Percentiles rank a stretch among this genome's conserved stretches.
These are phyloP conservation scores for Darevskia mixta DNA, from an alignment of 2,797 vertebrate genomes.

Conservation along the genomic window DNA sequence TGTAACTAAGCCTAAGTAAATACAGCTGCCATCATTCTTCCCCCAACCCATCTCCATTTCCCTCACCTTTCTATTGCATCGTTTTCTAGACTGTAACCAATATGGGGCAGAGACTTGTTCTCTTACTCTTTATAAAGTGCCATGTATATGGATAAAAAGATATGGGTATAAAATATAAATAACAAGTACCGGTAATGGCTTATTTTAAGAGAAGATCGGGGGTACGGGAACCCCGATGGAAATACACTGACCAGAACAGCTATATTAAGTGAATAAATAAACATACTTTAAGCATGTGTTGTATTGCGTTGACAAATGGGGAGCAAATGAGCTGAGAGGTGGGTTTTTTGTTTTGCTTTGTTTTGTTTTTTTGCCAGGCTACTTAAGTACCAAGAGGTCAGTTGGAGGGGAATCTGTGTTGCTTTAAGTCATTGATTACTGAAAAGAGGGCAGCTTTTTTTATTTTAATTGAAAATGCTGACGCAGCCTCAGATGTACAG, in stretches of 20 bases:
- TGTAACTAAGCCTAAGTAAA: not conserved
- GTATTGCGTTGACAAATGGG: not conserved
- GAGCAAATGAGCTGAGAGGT: not conserved
- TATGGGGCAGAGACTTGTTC: not conserved
- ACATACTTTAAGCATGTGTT: not conserved
- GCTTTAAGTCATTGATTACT: accelerated
- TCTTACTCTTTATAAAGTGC: not conserved
- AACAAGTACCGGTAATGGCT: not conserved
- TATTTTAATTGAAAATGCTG: not conserved
- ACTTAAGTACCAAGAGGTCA: not conserved
- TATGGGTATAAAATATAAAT: not conserved
- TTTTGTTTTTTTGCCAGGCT: too few species aligned
- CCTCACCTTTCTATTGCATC: not conserved
- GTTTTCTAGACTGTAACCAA: not conserved
- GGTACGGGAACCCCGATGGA: not conserved
- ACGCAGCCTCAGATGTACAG: slow-evolving; percentile 51
- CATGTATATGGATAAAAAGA: not conserved
- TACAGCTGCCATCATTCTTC: not conserved
- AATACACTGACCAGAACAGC: accelerated
- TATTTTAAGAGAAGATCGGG: not conserved
- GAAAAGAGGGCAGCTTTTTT: not conserved
- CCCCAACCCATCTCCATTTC: not conserved
- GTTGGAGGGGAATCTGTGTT: not conserved
- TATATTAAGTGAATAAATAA: not conserved
- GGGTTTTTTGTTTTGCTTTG: not conserved